Conservation (phyloP, 2,797 vertebrate genomes). For the Takifugu ocellatus region DNA sequence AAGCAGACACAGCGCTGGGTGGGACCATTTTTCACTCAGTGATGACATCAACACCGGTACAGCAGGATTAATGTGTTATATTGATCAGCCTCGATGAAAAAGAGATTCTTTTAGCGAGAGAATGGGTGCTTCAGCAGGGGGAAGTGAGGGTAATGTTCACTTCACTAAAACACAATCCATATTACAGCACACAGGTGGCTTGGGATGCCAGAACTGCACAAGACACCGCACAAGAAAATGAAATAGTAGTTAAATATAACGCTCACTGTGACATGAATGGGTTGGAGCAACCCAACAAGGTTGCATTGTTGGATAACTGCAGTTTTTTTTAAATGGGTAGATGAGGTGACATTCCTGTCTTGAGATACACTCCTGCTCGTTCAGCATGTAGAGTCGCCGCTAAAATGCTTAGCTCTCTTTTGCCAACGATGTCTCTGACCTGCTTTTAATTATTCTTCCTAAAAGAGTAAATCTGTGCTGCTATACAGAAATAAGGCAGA, state of each 20-base stretch:
- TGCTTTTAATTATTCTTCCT: slow-evolving; percentile 22
- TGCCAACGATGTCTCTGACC: slow-evolving; percentile 67
- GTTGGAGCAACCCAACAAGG: neutral
- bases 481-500: slow-evolving; percentile 49
- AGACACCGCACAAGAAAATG: neutral
- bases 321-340: too few relatives aligned
- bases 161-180: slow-evolving; percentile 77
- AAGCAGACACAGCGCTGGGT: slow-evolving; percentile 15
- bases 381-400: slow-evolving; percentile 73
- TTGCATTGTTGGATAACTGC: too few relatives aligned
- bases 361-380: slow-evolving; percentile 64
- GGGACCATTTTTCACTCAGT: slow-evolving; percentile 71
- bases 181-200: slow-evolving; percentile 41
- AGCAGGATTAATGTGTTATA: slow-evolving; percentile 79
- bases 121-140: slow-evolving; percentile 64
- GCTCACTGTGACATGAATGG: neutral
- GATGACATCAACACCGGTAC: slow-evolving; percentile 36
- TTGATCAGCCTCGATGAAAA: slow-evolving; percentile 81
- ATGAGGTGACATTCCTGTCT: too few relatives aligned
- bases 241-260: neutral
- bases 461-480: slow-evolving; percentile 16
- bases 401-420: slow-evolving; percentile 66
- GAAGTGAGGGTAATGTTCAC: slow-evolving; percentile 51
- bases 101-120: slow-evolving; percentile 74
- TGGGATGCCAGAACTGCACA: neutral